Evolutionary conservation across 2,113 vertebrate genomes (phyloP).

Genomic region (Centropus bengalensis): DNA sequence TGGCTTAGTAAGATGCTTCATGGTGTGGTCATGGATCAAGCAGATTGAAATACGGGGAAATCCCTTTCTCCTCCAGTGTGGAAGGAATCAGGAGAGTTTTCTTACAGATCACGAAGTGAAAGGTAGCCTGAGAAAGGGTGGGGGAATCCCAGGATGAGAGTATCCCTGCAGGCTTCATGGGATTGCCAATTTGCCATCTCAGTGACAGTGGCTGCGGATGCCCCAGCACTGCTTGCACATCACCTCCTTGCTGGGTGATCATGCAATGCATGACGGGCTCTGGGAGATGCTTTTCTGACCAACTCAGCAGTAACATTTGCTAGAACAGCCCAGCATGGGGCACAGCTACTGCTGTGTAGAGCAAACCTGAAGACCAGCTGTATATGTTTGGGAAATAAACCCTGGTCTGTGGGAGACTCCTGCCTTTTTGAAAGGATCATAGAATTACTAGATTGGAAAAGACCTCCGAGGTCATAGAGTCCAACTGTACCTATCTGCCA

Average conservation of each 20-base stretch:
- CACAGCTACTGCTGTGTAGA: not conserved
- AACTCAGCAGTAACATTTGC: not conserved
- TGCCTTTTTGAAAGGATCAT: not conserved
- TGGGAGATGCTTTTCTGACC: not conserved
- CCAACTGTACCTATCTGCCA: no score
- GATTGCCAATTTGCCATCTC: not conserved
- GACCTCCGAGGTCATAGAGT: no score
- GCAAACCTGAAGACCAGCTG: not conserved
- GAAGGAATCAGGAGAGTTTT: not conserved
- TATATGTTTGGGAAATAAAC: not conserved
- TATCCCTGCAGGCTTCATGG: fast-evolving
- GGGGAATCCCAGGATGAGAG: not conserved
- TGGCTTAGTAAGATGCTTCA: not conserved
- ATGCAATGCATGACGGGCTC: not conserved
- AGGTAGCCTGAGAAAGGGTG: not conserved
- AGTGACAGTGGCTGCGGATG: not conserved
- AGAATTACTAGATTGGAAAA: no score
- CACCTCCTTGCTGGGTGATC: not conserved
- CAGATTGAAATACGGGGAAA: not conserved
- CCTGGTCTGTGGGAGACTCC: not conserved
- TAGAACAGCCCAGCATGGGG: not conserved
- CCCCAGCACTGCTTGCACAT: no score
- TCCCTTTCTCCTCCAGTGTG: not conserved
- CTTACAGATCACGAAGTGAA: not conserved
- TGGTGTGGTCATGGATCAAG: not conserved